Base-by-base conservation (phyloP, 2,113 vertebrate genomes). In the Eptesicus fuscus region DNA sequence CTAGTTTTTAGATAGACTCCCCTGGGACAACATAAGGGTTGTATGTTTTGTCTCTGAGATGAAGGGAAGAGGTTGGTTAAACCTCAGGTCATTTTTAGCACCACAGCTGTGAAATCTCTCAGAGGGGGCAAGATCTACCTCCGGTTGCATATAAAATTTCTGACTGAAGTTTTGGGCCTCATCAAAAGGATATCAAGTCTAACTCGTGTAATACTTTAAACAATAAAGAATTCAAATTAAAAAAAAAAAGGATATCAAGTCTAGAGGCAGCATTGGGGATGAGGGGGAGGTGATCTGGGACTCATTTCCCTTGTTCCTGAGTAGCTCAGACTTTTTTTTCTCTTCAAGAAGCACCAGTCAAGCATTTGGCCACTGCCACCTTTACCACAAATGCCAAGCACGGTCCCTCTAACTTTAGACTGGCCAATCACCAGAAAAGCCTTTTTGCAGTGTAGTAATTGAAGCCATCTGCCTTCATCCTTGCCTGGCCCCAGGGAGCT, bases 21-120 rank as follows among this genome's bases (percentile, higher is more conserved):
- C 86, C 51, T 83, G 56, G 86, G 87, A 92, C 59, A 30, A 79
- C 17, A 4, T 76, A 49, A 76, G 49, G 56, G 10, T 94, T 94
- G 9, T 90, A 71, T 65, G 71, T 92, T 97, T 96, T 96, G 90
- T 51, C 80, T 94, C 69, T 94, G 32, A 91, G 59, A 86, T 86
- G 59, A 96, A 96, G 61, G 86, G 83, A 96, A 85, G 74, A 96
- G 70, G 14, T 84, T 96, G 44, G 78, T 93, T 96, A 93, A 89
- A 95, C 74, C 47, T 95, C 37, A 83, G 83, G 83, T 91, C 78
- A 89, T 90, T 96, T 96, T 94, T 97, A 94, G 89, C 67, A 79
- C 14, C 76, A 76, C 90, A 96, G 79, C 89, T 95, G 70, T 91
- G 70, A 65, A 94, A 80, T 90, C 76, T 97, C 53, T 91, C 47